phyloP scores from a whole-genome alignment of 92 coral and sea anemone genomes.

The Galaxea fascicularis region DNA sequence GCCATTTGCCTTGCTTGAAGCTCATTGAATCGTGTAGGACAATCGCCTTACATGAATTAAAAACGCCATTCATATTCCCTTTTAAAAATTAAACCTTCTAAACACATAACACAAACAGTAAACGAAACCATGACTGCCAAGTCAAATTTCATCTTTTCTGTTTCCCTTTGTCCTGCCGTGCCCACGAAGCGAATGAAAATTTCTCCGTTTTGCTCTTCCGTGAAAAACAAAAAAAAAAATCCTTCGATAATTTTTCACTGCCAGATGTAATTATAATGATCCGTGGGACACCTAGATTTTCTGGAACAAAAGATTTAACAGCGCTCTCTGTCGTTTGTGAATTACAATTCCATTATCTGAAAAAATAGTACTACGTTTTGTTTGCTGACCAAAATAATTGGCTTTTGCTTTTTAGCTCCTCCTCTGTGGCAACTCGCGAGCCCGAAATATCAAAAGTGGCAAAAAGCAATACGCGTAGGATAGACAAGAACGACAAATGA shows the following conservation, averaged over 20 bases:
- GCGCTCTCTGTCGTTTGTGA: slow-evolving; percentile 73
- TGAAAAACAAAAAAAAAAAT: neutral
- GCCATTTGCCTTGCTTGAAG: slow-evolving; percentile 36
- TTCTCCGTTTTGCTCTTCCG: neutral
- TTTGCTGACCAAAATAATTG: slow-evolving; percentile 88
- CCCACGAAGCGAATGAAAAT: slow-evolving; percentile 18
- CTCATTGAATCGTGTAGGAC: slow-evolving; percentile 63
- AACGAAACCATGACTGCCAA: slow-evolving; percentile 53
- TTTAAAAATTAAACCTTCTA: slow-evolving; percentile 91
- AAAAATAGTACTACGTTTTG: slow-evolving; percentile 81
- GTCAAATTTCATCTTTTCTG: slow-evolving; percentile 54
- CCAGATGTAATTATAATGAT: slow-evolving; percentile 66
- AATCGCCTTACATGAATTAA: slow-evolving; percentile 63
- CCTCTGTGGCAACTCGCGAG: slow-evolving; percentile 36
- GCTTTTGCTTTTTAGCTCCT: slow-evolving; percentile 59
- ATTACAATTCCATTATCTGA: slow-evolving; percentile 87
- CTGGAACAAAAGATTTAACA: slow-evolving; percentile 77
- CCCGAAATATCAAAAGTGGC: slow-evolving; percentile 14
- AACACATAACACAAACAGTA: slow-evolving; percentile 84
- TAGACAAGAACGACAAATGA: neutral
- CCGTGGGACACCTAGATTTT: slow-evolving; percentile 55
- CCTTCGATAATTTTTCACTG: slow-evolving; percentile 30
- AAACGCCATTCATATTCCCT: slow-evolving; percentile 76
- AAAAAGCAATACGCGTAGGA: slow-evolving; percentile 19
- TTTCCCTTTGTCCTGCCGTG: slow-evolving; percentile 28